A percentile compares a stretch with the other conserved stretches of the same genome.
These are phyloP conservation scores for Drosophila eohydei DNA, from an alignment of 2,888 invertebrate species.

Conservation along the genomic window DNA sequence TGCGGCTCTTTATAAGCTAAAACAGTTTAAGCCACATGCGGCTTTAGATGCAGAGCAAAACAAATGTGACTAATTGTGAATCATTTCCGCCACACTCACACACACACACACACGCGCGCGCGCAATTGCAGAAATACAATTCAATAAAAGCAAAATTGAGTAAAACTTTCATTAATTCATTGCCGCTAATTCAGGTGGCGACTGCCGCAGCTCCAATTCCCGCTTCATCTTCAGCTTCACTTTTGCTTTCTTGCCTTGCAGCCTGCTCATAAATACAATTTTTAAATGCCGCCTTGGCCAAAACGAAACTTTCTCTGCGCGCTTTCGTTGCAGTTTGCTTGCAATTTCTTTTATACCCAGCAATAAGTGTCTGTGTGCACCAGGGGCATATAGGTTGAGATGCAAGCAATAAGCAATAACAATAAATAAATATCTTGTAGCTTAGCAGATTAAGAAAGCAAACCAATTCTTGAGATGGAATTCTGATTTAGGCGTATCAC, in stretches of 20 bases:
- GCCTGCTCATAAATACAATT: constrained; percentile 71
- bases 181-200: constrained; percentile 63
- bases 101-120: neutral
- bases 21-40: constrained; percentile 10
- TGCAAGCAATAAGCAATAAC: too few species aligned
- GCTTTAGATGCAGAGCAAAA: constrained; percentile 36
- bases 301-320: constrained; percentile 76
- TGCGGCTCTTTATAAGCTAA: constrained; percentile 9
- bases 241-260: constrained; percentile 67
- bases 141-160: constrained; percentile 33
- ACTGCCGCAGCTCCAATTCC: constrained; percentile 39
- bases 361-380: too few species aligned
- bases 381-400: neutral
- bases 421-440: too few species aligned
- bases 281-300: constrained; percentile 81
- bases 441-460: too few species aligned
- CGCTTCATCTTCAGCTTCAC: constrained; percentile 51
- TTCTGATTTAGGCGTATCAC: neutral
- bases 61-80: constrained; percentile 65
- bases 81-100: constrained; percentile 51
- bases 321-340: constrained; percentile 77
- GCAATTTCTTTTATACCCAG: constrained; percentile 46
- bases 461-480: neutral
- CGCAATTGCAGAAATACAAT: constrained; percentile 23
- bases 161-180: constrained; percentile 76